Conservation (phyloP, 2,888 invertebrate genomes). For the Xanthorhoe designata region DNA sequence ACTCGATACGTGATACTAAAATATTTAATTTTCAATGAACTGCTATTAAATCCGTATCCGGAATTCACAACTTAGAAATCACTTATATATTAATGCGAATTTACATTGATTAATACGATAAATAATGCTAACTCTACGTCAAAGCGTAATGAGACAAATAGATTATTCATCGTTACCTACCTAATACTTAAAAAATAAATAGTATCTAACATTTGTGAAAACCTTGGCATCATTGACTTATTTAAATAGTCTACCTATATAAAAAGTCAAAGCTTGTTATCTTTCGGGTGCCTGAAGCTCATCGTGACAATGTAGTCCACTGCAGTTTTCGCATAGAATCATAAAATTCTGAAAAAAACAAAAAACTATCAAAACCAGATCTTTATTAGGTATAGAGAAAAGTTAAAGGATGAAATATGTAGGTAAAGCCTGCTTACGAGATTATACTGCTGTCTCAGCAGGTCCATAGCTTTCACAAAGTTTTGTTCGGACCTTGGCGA, state of each 20-base stretch:
- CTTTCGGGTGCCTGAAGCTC: constrained; percentile 68
- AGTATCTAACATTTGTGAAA: not conserved
- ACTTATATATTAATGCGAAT: constrained; percentile 4
- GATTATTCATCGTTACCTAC: no score
- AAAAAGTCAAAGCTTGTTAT: constrained; percentile 31
- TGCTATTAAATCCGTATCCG: not conserved
- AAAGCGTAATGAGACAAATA: not conserved
- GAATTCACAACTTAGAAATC: constrained; percentile 3
- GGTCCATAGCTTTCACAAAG: constrained; percentile 56
- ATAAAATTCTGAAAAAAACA: constrained; percentile 61
- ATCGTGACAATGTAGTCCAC: constrained; percentile 56
- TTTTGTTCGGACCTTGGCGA: constrained; percentile 47
- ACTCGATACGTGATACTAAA: not conserved
- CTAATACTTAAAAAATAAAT: no score
- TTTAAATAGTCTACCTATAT: no score
- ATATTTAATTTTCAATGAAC: not conserved
- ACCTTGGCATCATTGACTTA: not conserved
- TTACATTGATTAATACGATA: not conserved
- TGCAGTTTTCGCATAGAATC: constrained; percentile 62
- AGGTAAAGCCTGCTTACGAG: constrained; percentile 51
- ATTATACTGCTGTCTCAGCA: constrained; percentile 62
- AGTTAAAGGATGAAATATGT: not conserved
- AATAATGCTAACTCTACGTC: not conserved
- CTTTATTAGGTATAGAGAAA: not conserved
- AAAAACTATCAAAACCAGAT: constrained; percentile 25